Evolutionary conservation across 2,113 vertebrate species (phyloP).

Genomic region (Myotis brandtii): DNA sequence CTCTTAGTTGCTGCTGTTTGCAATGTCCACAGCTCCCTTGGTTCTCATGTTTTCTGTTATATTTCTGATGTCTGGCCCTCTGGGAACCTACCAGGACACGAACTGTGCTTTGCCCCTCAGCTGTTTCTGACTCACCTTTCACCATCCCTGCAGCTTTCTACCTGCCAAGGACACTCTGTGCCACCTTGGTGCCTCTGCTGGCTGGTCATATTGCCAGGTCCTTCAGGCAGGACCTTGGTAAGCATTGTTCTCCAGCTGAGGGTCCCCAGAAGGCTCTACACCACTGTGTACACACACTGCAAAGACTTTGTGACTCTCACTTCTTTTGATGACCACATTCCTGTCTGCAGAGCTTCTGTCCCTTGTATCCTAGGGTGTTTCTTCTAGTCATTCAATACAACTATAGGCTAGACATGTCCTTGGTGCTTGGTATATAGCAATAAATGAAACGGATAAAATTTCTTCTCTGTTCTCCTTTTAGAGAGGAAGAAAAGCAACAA

Average conservation of each 20-base stretch:
- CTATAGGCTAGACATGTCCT: neutral
- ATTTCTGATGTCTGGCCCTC: neutral
- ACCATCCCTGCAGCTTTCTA: neutral
- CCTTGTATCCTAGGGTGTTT: neutral
- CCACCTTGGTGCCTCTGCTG: neutral
- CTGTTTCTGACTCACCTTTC: neutral
- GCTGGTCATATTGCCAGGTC: neutral
- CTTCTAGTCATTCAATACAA: neutral
- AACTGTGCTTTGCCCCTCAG: neutral
- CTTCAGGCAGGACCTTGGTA: neutral
- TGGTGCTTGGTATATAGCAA: neutral
- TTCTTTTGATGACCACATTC: neutral
- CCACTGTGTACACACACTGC: neutral
- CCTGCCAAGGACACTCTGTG: neutral
- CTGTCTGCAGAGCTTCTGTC: neutral
- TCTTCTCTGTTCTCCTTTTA: neutral
- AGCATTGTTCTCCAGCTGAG: neutral
- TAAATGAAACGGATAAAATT: neutral
- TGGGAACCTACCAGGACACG: neutral
- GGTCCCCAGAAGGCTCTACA: neutral
- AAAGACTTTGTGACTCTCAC: neutral
- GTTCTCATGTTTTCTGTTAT: neutral
- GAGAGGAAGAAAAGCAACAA: neutral
- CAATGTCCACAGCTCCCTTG: neutral
- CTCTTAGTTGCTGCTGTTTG: neutral